phyloP scores from a whole-genome alignment of 92 coral and sea anemone genomes.

The Parazoanthus darwini region DNA sequence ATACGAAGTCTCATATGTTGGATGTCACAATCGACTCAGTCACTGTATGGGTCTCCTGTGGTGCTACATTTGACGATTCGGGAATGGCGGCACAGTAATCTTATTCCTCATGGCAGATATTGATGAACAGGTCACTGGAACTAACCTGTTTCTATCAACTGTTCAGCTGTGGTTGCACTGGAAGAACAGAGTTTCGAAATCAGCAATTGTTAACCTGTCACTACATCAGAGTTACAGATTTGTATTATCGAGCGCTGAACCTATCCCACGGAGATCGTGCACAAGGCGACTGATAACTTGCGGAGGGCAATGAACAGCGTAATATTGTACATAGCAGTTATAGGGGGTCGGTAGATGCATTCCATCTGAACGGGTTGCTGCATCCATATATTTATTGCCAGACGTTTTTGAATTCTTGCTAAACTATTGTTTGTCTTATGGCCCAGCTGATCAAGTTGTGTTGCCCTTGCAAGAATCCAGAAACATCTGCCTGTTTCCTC shows the following conservation, averaged over 20 bases:
- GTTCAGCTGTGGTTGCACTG: background rate
- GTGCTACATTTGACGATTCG: background rate
- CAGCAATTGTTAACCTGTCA: conserved; percentile 9
- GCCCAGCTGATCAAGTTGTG: background rate
- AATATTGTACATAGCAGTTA: conserved; percentile 3
- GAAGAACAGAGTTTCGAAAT: background rate
- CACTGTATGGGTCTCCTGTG: background rate
- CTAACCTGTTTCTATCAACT: background rate
- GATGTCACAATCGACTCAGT: background rate
- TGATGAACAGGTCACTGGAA: background rate
- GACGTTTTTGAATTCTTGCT: conserved; percentile 23
- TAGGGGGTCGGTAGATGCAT: conserved; percentile 27
- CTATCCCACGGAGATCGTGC: background rate
- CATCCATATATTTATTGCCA: conserved; percentile 32
- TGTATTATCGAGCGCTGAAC: background rate
- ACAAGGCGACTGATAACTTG: background rate
- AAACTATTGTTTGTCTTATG: background rate
- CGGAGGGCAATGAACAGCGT: background rate
- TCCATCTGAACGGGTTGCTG: background rate
- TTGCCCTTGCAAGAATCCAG: background rate
- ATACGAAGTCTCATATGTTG: background rate
- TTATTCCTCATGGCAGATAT: background rate
- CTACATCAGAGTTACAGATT: background rate
- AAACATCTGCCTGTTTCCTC: background rate
- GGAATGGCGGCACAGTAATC: background rate